Evolutionary conservation across 2,797 vertebrate genomes (phyloP).

Genomic region (Heterohyrax brucei): DNA sequence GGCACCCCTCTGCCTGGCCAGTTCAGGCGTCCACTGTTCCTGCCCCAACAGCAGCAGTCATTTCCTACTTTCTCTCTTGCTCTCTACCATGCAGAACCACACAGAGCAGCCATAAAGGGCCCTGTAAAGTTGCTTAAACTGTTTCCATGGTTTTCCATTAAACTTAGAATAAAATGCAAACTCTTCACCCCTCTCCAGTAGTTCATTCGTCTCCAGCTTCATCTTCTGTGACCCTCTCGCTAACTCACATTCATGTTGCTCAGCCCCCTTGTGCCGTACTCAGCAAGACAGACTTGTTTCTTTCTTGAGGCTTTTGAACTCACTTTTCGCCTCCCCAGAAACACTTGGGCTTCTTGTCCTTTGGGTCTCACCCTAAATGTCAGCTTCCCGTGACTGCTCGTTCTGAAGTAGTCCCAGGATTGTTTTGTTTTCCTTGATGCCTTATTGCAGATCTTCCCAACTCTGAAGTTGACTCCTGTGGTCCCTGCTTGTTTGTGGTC

Average conservation of each 20-base stretch:
- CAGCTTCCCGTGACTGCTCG: background rate
- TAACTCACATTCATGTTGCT: background rate
- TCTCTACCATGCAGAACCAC: background rate
- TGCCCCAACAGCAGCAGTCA: background rate
- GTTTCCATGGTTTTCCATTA: background rate
- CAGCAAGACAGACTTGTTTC: background rate
- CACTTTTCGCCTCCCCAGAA: background rate
- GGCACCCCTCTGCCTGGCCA: background rate
- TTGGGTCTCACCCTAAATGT: background rate
- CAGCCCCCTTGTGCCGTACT: background rate
- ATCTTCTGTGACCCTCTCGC: background rate
- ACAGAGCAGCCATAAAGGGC: background rate
- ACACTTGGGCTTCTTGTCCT: background rate
- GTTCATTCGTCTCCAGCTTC: background rate
- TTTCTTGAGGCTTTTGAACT: background rate
- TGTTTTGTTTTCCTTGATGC: background rate
- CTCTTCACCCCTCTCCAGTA: background rate
- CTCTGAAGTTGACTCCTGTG: background rate
- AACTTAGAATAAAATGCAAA: conserved; percentile 2
- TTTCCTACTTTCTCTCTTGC: background rate
- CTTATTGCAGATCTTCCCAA: background rate
- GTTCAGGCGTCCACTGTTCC: background rate
- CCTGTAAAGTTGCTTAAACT: conserved; percentile 1
- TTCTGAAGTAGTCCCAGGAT: background rate
- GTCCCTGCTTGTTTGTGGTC: background rate